Evolutionary conservation across 2,113 vertebrate species (phyloP), one percentile per base, ranked within the genome.

Genomic region (Platichthys flesus): DNA sequence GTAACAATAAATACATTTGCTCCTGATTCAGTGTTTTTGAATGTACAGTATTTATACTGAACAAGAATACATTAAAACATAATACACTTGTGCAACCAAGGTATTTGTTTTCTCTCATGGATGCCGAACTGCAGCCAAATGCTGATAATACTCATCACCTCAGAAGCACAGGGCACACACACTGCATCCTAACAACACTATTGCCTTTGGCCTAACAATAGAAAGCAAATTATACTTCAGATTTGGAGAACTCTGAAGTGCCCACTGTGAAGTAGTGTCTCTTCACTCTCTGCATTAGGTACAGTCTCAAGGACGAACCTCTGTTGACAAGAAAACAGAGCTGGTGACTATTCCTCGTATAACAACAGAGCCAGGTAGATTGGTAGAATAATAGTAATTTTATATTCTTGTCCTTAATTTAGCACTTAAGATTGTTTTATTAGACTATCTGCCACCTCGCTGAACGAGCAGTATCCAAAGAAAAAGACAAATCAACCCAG

Each of bases 281-380:
- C 28, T 28, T 61, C 7, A 62, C 61, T 55, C 24, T 51, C 23
- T 35, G 68, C 49, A 75, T 72, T 37, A 59, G 61, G n/a, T 28
- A 23, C n/a, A 5, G 60, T 52, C 66, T 79, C 66, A 79, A 83
- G 75, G 81, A 82, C 69, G 45, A 71, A 74, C 16, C 49, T 23
- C 71, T 74, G 75, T 31, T 61, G 52, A 59, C 40, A 16, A 18
- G 20, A 82, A 80, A 45, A 20, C 66, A 77, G 5, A 5, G 51
- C 51, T 54, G n/a, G 20, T 2, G 51, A 54, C 35, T 23, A 3
- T 57, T 54, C 55, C 55, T 14, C 4, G 2, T 24, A 35, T 61
- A 51, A 57, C 21, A 12, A 45, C 40, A 3, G 20, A n/a, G 51
- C 51, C 16, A 21, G 2, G 28, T 60, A 55, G 65, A 24, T 24